Evolutionary conservation across 2,797 vertebrate species (phyloP), one percentile per base, ranked within the genome.

Genomic region (Fistularia commersonii): DNA sequence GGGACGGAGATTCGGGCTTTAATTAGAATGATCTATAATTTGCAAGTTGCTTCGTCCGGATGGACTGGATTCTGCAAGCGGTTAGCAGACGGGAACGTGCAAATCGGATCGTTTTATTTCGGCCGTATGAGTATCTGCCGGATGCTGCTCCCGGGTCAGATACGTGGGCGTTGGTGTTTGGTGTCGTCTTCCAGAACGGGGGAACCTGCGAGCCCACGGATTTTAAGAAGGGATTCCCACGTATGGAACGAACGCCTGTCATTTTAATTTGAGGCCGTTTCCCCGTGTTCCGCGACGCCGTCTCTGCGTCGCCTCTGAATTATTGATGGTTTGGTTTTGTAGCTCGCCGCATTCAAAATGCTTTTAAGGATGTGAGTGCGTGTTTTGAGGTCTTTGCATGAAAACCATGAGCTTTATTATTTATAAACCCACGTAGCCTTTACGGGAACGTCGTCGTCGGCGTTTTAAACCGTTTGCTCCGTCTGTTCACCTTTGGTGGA

Each of bases 291-390:
- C 50, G 66, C 78, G 73, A 66, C 77, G 69, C 65, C 76, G 63
- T 57, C 52, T 57, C 50, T 49, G 66, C 78, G 40, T 57, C 41
- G 0, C 6, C 38, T 34, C 14, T 88, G 75, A 84, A 89, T 89
- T 81, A 86, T 87, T 88, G 66, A 89, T 68, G 0, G 2, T 13
- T 56, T 86, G 80, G 84, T 84, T 90, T 87, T 87, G 87, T 85
- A 80, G 72, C 70, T 78, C 70, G 54, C 73, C 44, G 32, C 72
- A 33, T 72, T 69, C 51, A 51, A 76, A 83, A 82, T 82, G 86
- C 81, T 87, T 84, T 88, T 87, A 82, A 75, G 73, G 69, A 65
- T 8, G 68, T 40, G 63, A 77, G 65, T 64, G 71, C 63, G 51
- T 82, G 78, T 88, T 86, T 68, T 84, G 81, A 81, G 80, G 85